Evolutionary conservation across 2,888 invertebrate genomes (phyloP).

Genomic region (Habroteleia sp.): DNA sequence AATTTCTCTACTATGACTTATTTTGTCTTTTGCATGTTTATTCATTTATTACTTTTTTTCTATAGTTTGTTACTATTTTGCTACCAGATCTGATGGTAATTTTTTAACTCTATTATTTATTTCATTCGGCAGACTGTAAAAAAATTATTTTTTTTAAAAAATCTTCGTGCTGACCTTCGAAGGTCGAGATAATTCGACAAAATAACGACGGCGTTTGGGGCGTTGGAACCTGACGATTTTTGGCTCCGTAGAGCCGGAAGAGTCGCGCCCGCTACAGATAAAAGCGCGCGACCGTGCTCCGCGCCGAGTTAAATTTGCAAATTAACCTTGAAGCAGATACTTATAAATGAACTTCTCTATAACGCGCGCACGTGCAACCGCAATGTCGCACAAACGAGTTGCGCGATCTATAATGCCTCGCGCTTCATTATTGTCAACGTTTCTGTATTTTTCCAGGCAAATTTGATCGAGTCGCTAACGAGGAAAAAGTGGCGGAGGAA

Average conservation of each 20-base stretch:
- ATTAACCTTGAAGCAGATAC: constrained; percentile 63
- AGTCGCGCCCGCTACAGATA: constrained; percentile 38
- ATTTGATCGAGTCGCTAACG: constrained; percentile 9
- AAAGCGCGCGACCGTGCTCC: constrained; percentile 37
- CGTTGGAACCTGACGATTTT: constrained; percentile 30
- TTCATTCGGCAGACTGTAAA: too few relatives aligned
- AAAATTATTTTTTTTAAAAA: too few relatives aligned
- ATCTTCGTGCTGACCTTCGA: constrained; percentile 7
- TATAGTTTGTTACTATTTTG: too few relatives aligned
- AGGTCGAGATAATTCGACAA: not conserved
- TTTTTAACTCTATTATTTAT: too few relatives aligned
- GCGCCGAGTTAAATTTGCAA: constrained; percentile 63
- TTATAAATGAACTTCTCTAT: constrained; percentile 63
- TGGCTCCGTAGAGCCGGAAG: constrained; percentile 56
- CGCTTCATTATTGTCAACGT: constrained; percentile 22
- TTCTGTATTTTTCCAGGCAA: not conserved
- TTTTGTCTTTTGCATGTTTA: too few relatives aligned
- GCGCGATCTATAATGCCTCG: constrained; percentile 21
- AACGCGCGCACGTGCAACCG: constrained; percentile 54
- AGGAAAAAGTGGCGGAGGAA: not conserved
- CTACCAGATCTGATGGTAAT: too few relatives aligned
- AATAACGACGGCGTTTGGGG: constrained; percentile 5
- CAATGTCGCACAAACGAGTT: constrained; percentile 39
- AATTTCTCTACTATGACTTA: too few relatives aligned
- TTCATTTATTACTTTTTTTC: too few relatives aligned